Percentiles rank a stretch among this genome's conserved stretches.
phyloP scores from a whole-genome alignment of 2,888 invertebrate genomes.

The Xestia ashworthii region DNA sequence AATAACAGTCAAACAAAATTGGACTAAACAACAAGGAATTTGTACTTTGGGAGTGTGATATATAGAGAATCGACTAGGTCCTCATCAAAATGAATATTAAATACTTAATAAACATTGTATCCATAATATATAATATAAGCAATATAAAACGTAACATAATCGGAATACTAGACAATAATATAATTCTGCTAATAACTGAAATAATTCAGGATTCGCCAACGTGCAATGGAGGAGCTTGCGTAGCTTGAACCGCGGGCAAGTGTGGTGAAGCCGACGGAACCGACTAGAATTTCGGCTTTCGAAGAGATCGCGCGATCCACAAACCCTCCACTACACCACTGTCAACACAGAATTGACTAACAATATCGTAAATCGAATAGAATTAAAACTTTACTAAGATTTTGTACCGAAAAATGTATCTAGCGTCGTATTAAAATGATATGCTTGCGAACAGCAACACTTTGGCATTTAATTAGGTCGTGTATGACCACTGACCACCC shows the following conservation, averaged over 20 bases:
- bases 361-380: conserved; percentile 87
- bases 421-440: conserved; percentile 89
- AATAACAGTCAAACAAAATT: conserved; percentile 91
- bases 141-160: conserved; percentile 91
- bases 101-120: conserved; percentile 90
- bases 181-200: conserved; percentile 90
- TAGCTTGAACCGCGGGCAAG: conserved; percentile 62
- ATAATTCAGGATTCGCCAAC: conserved; percentile 84
- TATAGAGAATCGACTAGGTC: conserved; percentile 91
- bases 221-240: conserved; percentile 74
- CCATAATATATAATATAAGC: conserved; percentile 90
- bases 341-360: conserved; percentile 87
- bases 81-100: conserved; percentile 90
- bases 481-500: conserved; percentile 48
- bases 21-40: conserved; percentile 91
- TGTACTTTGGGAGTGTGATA: conserved; percentile 91
- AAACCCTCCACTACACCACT: conserved; percentile 79
- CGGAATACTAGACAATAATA: conserved; percentile 90
- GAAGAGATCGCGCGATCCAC: conserved; percentile 51
- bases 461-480: conserved; percentile 79
- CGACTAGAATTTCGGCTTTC: conserved; percentile 81
- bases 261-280: conserved; percentile 75
- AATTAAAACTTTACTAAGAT: conserved; percentile 87
- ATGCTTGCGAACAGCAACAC: conserved; percentile 89
- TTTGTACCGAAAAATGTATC: conserved; percentile 88